Evolutionary conservation across 2,888 invertebrate genomes (phyloP), one percentile per base, ranked within the genome.

Genomic region (Prenolepis imparis): DNA sequence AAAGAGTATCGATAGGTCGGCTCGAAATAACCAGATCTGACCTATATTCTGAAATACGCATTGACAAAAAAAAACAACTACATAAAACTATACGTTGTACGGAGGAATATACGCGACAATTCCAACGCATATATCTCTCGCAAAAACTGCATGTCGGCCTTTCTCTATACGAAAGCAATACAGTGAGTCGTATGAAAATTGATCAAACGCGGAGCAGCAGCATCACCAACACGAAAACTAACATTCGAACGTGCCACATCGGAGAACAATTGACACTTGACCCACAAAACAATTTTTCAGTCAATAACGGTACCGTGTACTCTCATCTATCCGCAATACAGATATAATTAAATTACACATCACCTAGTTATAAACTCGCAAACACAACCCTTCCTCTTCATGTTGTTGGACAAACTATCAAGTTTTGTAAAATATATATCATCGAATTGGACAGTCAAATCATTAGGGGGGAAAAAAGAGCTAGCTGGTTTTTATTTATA

Each of bases 11-110:
- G 83, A 63, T 83, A 67, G 57, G 44, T 44, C 15, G 52, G 64
- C 75, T 88, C 64, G 67, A 87, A 88, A 87, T 88, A 88, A 67
- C 74, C 55, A 80, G 66, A 57, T 67, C 74, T 75, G 87, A 67
- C 89, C 89, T 87, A 88, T 74, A 86, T 88, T 84, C 86, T 86
- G 67, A 88, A 88, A 83, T 32, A 82, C 24, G 66, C 55, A 66
- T 41, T 57, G 21, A 82, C 24, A 41, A 75, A 75, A 82, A 77
- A 59, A 52, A 15, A 75, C 5, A 1, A 24, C 12, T 15, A 44
- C 5, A 21, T 24, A 36, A 67, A 68, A n/a, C n/a, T n/a, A n/a
- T n/a, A 57, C 32, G 24, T 24, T 32, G 55, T 21, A 11, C 24
- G n/a, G 3, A 32, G 32, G 18, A 59, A 44, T 39, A 44, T 5